Percentiles rank a stretch among this genome's conserved stretches.
Evolutionary conservation across 2,888 invertebrate genomes (phyloP).

Genomic region (Busseola fusca): DNA sequence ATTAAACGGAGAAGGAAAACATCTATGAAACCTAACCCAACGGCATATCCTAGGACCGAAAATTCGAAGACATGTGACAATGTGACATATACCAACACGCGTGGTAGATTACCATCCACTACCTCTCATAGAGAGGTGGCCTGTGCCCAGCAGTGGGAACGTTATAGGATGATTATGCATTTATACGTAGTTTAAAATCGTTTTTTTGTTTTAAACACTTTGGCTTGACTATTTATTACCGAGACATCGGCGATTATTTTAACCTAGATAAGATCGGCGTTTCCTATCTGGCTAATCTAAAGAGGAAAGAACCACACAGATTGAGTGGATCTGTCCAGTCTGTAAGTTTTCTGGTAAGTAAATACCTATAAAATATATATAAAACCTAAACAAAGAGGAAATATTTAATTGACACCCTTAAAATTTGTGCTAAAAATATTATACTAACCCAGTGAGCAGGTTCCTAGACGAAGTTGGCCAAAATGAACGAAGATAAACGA

Average conservation of each 20-base stretch:
- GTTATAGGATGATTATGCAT: no score
- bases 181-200: no score
- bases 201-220: no score
- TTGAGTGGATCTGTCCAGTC: background rate
- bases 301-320: background rate
- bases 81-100: no score
- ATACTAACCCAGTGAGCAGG: background rate
- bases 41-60: no score
- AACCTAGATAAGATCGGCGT: background rate
- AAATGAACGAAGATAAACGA: slow-evolving; percentile 41
- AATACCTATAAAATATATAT: background rate
- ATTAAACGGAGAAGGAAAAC: no score
- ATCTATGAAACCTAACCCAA: no score
- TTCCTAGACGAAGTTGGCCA: background rate
- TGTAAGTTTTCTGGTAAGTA: background rate
- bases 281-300: background rate
- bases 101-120: no score
- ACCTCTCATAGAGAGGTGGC: no score
- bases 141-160: no score
- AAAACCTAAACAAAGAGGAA: background rate
- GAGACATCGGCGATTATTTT: background rate
- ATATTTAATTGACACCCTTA: background rate
- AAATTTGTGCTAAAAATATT: background rate
- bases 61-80: no score
- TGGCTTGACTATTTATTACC: no score